phyloP scores from a whole-genome alignment of 2,888 invertebrate species.

The Chloroclysta siterata region DNA sequence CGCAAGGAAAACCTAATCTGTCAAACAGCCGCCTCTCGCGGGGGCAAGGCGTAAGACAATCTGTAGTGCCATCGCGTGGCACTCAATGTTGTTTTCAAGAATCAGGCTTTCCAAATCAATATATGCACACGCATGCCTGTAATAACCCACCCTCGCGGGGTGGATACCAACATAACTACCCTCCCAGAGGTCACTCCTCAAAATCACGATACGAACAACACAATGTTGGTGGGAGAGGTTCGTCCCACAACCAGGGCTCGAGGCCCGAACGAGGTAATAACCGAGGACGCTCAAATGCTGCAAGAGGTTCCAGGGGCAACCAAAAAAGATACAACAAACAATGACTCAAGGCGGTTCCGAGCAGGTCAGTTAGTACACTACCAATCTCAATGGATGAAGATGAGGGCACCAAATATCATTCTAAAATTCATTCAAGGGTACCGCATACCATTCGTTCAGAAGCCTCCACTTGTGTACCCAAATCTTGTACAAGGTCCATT shows the following conservation, averaged over 20 bases:
- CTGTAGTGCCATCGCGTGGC: conserved; percentile 1
- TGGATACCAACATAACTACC: conserved; percentile 2
- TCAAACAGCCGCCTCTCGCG: conserved; percentile 3
- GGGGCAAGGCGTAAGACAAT: conserved; percentile 1
- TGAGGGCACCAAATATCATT: too few species aligned
- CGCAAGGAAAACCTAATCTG: neutral
- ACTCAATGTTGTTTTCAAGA: conserved; percentile 4
- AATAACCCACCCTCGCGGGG: conserved; percentile 4
- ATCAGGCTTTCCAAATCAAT: neutral
- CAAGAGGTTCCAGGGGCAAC: neutral
- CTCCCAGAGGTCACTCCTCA: conserved; percentile 1
- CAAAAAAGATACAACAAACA: neutral
- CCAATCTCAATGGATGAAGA: neutral
- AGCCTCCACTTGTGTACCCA: too few species aligned
- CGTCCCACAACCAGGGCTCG: neutral
- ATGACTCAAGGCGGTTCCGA: neutral
- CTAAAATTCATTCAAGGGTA: too few species aligned
- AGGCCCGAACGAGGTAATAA: neutral
- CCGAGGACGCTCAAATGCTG: neutral
- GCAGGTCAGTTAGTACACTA: neutral
- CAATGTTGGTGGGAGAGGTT: conserved; percentile 2
- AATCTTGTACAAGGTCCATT: too few species aligned
- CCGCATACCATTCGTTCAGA: too few species aligned
- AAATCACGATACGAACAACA: conserved; percentile 3
- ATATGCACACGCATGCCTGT: neutral